Base-by-base conservation (phyloP, 2,113 vertebrate genomes). In the Poeciliopsis prolifica region DNA sequence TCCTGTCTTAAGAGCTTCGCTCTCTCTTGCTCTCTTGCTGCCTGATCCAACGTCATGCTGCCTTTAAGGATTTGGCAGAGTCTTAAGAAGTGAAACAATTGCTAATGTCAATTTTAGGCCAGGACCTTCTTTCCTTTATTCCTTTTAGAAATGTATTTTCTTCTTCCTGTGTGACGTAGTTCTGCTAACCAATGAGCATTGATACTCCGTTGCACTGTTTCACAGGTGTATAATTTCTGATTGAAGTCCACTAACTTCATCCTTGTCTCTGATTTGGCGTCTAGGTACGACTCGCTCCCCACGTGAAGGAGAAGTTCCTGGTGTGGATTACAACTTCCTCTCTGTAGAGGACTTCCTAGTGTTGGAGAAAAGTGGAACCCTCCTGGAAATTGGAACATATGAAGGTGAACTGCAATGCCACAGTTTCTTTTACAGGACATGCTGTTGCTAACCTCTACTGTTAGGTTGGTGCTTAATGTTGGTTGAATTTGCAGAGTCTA, bases 271-370 rank as follows among this genome's bases (percentile, higher is more conserved):
- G 75, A 42, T 81, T 81, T 54, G 33, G 62, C 74, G 19, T 77
- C 4, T 82, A 99, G 98, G 98, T 96, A 99, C 98, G 73, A 99
- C 98, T 85, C 97, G 98, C 61, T 82, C 94, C 91, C 97, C 96
- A 9, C 94, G 98, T 88, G 97, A 97, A 93, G 97, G 96, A 95
- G 98, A 99, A 93, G 96, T 98, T 85, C 92, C 97, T 81, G 98
- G 97, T 60, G 96, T 99, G 91, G 98, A 99, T 92, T 99, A 99
- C 88, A 96, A 95, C 88, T 99, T 99, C 92, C 95, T 99, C 89
- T 97, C 96, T 68, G 97, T 98, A 85, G 94, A 97, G 80, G 95
- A 99, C 48, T 99, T 99, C 89, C 88, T 96, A 90, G 95, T 97
- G 76, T 96, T 99, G 70, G 97, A 99, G 85, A 90, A 95, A 87